These are phyloP conservation scores for Hydraecia micacea DNA, from an alignment of 2,888 invertebrate genomes.

Conservation along the genomic window DNA sequence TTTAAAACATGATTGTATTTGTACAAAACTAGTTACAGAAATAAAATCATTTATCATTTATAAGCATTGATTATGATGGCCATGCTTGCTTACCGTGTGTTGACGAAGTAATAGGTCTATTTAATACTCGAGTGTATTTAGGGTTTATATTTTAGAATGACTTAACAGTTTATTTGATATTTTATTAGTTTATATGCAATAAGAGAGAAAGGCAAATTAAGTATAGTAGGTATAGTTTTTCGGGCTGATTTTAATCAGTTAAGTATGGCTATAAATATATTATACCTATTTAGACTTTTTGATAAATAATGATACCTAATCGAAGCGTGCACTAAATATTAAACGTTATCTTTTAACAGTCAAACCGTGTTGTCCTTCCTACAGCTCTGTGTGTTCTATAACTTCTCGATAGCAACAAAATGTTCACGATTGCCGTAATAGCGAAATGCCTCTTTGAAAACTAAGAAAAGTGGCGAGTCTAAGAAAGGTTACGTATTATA, in stretches of 20 bases:
- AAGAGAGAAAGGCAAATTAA: background rate
- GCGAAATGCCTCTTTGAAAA: background rate
- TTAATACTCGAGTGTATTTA: background rate
- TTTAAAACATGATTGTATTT: no score
- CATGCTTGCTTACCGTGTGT: background rate
- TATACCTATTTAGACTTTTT: background rate
- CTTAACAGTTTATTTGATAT: background rate
- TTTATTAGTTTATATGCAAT: background rate
- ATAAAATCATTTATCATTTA: no score
- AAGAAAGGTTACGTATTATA: no score
- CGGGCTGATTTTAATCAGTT: background rate
- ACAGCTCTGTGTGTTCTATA: background rate
- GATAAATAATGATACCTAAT: background rate
- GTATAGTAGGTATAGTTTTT: background rate
- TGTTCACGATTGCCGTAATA: background rate
- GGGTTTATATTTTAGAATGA: background rate
- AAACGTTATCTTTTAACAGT: background rate
- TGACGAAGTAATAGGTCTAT: background rate
- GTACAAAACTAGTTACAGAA: no score
- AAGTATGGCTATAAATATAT: background rate
- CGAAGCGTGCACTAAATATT: background rate
- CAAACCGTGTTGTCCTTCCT: background rate
- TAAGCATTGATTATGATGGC: background rate
- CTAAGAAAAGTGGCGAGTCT: background rate
- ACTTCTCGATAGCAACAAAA: background rate